phyloP scores from a whole-genome alignment of 1,140 invertebrate genomes.

The Aporrectodea caliginosa region DNA sequence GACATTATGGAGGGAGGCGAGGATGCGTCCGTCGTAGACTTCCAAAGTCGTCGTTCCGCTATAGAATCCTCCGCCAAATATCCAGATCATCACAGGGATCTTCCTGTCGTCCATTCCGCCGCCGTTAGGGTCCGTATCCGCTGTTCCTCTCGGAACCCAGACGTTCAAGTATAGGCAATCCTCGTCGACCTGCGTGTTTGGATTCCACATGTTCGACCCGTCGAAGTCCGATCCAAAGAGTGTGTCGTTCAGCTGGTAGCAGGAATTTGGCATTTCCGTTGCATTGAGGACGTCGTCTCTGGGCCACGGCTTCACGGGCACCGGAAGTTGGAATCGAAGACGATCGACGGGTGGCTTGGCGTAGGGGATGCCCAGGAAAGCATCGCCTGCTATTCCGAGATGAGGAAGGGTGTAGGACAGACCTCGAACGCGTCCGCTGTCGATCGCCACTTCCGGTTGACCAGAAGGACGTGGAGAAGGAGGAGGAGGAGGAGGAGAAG shows the following conservation, averaged over 20 bases:
- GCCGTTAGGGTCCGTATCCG: slow-evolving; percentile 92
- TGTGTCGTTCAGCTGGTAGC: slow-evolving; percentile 83
- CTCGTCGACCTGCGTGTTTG: slow-evolving; percentile 69
- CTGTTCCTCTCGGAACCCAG: slow-evolving; percentile 44
- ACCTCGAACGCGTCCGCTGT: slow-evolving; percentile 73
- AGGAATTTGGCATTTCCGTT: slow-evolving; percentile 74
- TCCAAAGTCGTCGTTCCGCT: slow-evolving; percentile 75
- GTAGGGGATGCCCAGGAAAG: slow-evolving; percentile 86
- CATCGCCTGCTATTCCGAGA: slow-evolving; percentile 68
- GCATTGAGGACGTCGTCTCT: slow-evolving; percentile 31
- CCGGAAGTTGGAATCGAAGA: slow-evolving; percentile 80
- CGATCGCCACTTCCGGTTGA: slow-evolving; percentile 67
- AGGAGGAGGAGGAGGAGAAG: not conserved
- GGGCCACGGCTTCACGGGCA: slow-evolving; percentile 60
- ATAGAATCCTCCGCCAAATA: slow-evolving; percentile 91
- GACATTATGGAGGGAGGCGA: slow-evolving; percentile 73
- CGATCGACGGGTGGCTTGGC: slow-evolving; percentile 87
- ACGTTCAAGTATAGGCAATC: slow-evolving; percentile 31
- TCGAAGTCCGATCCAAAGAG: slow-evolving; percentile 81
- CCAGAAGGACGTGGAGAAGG: not conserved
- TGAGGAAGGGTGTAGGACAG: slow-evolving; percentile 55
- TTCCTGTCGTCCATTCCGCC: slow-evolving; percentile 66
- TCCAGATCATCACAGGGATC: slow-evolving; percentile 78
- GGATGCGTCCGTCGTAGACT: slow-evolving; percentile 81
- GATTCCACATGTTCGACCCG: slow-evolving; percentile 95